Percentiles rank a stretch among this genome's conserved stretches.
These are phyloP conservation scores for Melinaea marsaeus DNA, from an alignment of 2,888 invertebrate species.

Conservation along the genomic window DNA sequence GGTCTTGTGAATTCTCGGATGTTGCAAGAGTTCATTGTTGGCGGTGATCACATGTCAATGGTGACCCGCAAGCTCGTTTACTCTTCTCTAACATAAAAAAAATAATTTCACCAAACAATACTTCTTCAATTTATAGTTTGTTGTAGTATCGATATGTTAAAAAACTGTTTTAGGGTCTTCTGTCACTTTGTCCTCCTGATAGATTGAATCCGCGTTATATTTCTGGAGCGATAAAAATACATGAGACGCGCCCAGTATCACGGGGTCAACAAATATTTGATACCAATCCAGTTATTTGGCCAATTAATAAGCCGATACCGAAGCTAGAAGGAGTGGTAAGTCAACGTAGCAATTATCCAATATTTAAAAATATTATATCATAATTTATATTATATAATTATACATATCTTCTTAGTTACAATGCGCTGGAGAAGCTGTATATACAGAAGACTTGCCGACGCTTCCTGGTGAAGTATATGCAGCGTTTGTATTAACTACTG, in stretches of 20 bases:
- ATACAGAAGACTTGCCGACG: slow-evolving; percentile 79
- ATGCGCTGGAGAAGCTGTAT: slow-evolving; percentile 82
- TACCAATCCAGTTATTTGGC: slow-evolving; percentile 79
- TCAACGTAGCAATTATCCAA: slow-evolving; percentile 74
- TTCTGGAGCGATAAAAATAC: slow-evolving; percentile 59
- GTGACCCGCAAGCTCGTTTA: no score
- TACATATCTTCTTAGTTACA: slow-evolving; percentile 56
- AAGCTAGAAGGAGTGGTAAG: slow-evolving; percentile 36
- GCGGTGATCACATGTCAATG: no score
- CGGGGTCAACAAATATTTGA: slow-evolving; percentile 78
- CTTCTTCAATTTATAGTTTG: no score
- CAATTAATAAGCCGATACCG: slow-evolving; percentile 63
- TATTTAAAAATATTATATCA: slow-evolving; percentile 44
- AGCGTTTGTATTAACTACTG: slow-evolving; percentile 76
- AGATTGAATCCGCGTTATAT: slow-evolving; percentile 54
- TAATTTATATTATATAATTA: neutral
- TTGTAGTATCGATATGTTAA: neutral
- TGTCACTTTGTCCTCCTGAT: slow-evolving; percentile 67
- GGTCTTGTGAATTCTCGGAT: no score
- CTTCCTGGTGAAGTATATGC: slow-evolving; percentile 80
- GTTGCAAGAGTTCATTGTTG: no score
- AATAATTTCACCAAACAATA: no score
- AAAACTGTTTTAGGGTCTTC: slow-evolving; percentile 55
- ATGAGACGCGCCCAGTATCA: slow-evolving; percentile 74
- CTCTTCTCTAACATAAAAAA: no score